These are phyloP conservation scores for Macrosteles quadrilineatus DNA, from an alignment of 1,140 invertebrate genomes.

Conservation along the genomic window DNA sequence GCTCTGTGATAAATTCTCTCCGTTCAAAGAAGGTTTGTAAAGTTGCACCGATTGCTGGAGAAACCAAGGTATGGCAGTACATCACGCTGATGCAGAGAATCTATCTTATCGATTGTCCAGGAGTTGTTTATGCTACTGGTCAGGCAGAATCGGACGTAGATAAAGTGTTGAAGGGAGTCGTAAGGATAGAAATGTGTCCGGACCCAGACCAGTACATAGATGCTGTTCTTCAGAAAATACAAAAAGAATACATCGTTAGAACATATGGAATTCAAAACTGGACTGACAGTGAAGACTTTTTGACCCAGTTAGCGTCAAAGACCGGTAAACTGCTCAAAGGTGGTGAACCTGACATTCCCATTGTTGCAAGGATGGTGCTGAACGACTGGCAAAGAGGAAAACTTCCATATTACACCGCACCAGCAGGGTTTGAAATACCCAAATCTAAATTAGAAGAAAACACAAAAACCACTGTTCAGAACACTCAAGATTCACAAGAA, in stretches of 20 bases:
- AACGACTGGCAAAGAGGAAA: slow-evolving; percentile 99
- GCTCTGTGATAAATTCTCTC: slow-evolving; percentile 96
- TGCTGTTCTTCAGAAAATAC: slow-evolving; percentile 83
- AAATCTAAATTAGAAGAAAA: slow-evolving; percentile 33
- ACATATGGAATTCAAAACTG: slow-evolving; percentile 88
- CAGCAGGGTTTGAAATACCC: slow-evolving; percentile 73
- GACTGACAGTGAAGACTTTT: slow-evolving; percentile 82
- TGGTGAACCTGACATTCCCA: slow-evolving; percentile 90
- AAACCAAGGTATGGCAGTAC: slow-evolving; percentile 99
- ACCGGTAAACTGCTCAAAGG: slow-evolving; percentile 93
- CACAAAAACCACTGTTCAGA: not conserved
- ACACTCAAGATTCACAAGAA: not conserved
- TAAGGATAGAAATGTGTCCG: slow-evolving; percentile 92
- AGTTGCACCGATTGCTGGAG: slow-evolving; percentile 97
- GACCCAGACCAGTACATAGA: slow-evolving; percentile 94
- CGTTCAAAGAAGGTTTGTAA: slow-evolving; percentile 96
- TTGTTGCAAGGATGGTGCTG: slow-evolving; percentile 91
- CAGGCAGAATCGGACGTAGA: slow-evolving; percentile 93
- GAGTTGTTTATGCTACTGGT: slow-evolving; percentile 93
- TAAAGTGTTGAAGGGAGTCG: slow-evolving; percentile 94
- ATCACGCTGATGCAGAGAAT: slow-evolving; percentile 97
- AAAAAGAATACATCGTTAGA: slow-evolving; percentile 85
- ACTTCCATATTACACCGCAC: slow-evolving; percentile 90
- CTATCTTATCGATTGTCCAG: slow-evolving; percentile 98
- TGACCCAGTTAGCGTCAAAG: slow-evolving; percentile 85